These are phyloP conservation scores for Malacoctenus gilli DNA, from an alignment of 2,797 vertebrate species.

Conservation along the genomic window DNA sequence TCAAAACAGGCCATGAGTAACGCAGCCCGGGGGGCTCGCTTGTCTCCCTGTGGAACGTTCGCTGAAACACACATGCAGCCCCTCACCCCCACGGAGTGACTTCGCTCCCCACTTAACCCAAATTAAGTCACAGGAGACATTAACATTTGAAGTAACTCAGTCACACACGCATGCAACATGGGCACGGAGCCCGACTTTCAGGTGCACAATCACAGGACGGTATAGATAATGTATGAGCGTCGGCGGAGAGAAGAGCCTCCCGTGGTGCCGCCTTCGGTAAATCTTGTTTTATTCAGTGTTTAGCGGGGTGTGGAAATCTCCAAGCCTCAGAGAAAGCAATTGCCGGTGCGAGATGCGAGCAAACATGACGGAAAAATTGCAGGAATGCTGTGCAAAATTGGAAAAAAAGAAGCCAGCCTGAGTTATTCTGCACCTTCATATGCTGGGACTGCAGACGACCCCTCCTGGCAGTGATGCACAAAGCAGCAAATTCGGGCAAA, in stretches of 20 bases:
- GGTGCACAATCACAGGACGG: slow-evolving; percentile 19
- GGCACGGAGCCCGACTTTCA: slow-evolving; percentile 16
- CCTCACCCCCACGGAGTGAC: slow-evolving; percentile 39
- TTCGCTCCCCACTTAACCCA: slow-evolving; percentile 65
- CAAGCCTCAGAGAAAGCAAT: slow-evolving; percentile 46
- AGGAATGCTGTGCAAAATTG: slow-evolving; percentile 29
- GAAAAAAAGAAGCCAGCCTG: slow-evolving; percentile 29
- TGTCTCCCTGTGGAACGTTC: slow-evolving; percentile 58
- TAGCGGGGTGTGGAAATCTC: slow-evolving; percentile 31
- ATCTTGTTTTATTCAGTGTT: slow-evolving; percentile 48
- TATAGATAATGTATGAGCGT: slow-evolving; percentile 33
- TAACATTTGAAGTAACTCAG: slow-evolving; percentile 46
- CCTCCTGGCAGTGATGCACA: slow-evolving; percentile 26
- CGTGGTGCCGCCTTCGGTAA: slow-evolving; percentile 36
- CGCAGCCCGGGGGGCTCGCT: slow-evolving; percentile 53
- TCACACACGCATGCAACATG: slow-evolving; percentile 16
- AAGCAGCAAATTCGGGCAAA: slow-evolving; percentile 40
- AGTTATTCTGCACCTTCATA: slow-evolving; percentile 28
- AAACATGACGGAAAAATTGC: slow-evolving; percentile 16
- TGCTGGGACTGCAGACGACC: slow-evolving; percentile 11
- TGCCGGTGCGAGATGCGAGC: slow-evolving; percentile 27
- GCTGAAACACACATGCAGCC: slow-evolving; percentile 32
- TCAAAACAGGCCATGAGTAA: slow-evolving; percentile 59
- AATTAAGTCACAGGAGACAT: slow-evolving; percentile 47
- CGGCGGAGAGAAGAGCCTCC: slow-evolving; percentile 12